Evolutionary conservation across 2,797 vertebrate genomes (phyloP).

Genomic region (Vireo griseus): DNA sequence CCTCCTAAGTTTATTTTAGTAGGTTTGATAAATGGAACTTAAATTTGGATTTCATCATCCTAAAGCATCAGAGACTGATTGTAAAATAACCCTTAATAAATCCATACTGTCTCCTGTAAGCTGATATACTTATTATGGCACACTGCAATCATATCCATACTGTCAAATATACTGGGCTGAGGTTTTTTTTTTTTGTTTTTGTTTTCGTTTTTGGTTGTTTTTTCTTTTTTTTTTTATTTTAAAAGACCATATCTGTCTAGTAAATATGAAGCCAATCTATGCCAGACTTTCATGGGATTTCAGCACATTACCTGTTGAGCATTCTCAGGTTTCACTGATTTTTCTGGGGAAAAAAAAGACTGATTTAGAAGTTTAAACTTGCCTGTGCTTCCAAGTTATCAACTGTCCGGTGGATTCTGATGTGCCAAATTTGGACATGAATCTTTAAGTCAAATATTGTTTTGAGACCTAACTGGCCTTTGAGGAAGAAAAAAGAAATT

Average conservation of each 20-base stretch:
- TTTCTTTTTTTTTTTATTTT: neutral
- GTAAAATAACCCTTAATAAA: constrained; percentile 45
- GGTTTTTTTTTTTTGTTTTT: neutral
- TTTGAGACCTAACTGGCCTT: neutral
- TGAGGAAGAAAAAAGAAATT: neutral
- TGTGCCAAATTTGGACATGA: neutral
- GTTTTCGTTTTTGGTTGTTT: neutral
- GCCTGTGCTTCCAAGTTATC: neutral
- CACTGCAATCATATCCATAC: neutral
- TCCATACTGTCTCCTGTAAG: neutral
- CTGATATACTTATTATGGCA: neutral
- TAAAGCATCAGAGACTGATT: constrained; percentile 23
- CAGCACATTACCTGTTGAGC: neutral
- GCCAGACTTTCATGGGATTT: neutral
- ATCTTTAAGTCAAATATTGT: neutral
- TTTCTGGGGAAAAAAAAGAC: neutral
- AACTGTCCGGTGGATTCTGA: neutral
- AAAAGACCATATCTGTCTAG: neutral
- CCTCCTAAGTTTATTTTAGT: constrained; percentile 34
- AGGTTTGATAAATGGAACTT: constrained; percentile 45
- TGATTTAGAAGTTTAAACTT: neutral
- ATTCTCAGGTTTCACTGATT: neutral
- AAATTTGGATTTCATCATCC: constrained; percentile 39
- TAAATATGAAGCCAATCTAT: neutral
- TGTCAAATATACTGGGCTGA: neutral